Percentiles rank a stretch among this genome's conserved stretches.
Evolutionary conservation across 2,888 invertebrate species (phyloP).

Genomic region (Deladenus siricidicola): DNA sequence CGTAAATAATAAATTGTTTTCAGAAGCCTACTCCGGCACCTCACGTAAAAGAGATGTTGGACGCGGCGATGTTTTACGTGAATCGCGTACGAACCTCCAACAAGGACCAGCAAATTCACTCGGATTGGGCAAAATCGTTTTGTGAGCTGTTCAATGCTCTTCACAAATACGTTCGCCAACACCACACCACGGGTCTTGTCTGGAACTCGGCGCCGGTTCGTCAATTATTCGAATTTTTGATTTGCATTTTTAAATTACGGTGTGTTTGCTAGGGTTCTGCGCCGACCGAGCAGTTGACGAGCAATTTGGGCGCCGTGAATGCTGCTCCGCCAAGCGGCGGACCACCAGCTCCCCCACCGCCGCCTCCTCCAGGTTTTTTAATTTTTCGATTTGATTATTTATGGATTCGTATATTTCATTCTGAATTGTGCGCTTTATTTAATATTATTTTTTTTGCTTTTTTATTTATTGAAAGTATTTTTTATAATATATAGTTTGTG

Average conservation of each 20-base stretch:
- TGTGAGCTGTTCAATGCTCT: slow-evolving; percentile 74
- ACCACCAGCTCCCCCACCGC: slow-evolving; percentile 51
- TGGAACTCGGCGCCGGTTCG: slow-evolving; percentile 64
- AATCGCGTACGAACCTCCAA: slow-evolving; percentile 95
- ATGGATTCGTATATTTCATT: too few species aligned
- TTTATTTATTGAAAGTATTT: too few species aligned
- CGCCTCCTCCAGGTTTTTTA: slow-evolving; percentile 35
- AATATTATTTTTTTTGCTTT: too few species aligned
- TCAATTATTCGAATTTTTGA: too few species aligned
- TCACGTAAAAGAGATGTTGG: slow-evolving; percentile 94
- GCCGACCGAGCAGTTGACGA: background rate
- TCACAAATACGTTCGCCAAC: slow-evolving; percentile 81
- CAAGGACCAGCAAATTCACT: slow-evolving; percentile 80
- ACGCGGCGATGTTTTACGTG: slow-evolving; percentile 93
- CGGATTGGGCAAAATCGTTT: slow-evolving; percentile 92
- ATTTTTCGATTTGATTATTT: too few species aligned
- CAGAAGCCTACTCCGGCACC: slow-evolving; percentile 83
- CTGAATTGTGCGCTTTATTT: too few species aligned
- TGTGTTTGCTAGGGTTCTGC: slow-evolving; percentile 8
- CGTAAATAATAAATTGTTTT: too few species aligned
- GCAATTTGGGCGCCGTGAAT: slow-evolving; percentile 22
- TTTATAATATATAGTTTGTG: too few species aligned
- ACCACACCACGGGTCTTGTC: slow-evolving; percentile 90
- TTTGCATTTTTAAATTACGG: background rate
- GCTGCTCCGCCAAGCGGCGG: slow-evolving; percentile 25